Evolutionary conservation across 2,797 vertebrate species (phyloP), one percentile per base, ranked within the genome.

Genomic region (Acrossocheilus fasciatus): DNA sequence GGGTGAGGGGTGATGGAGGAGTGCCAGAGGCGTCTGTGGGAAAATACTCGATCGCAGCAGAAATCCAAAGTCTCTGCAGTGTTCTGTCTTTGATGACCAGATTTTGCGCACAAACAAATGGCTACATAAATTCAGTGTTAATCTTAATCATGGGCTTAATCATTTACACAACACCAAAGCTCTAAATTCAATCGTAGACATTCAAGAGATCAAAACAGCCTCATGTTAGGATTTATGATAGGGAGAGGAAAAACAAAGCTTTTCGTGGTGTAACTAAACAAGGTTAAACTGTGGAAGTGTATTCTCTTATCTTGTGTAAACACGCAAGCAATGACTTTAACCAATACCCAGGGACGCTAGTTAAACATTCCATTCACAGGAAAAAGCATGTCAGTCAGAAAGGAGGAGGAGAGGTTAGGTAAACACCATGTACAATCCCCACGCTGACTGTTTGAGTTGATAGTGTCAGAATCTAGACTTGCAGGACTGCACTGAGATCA

Each of bases 221-320:
- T 73, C 74, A 80, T 30, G 75, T 23, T n/a, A 45, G 87, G 82
- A 83, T 87, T 89, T 85, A 57, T 87, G 88, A 87, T 86, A 81
- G 84, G 75, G 64, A 83, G 75, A 85, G 85, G 79, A 85, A 87
- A 78, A 89, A 85, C 88, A 89, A 92, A 92, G 92, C 92, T 78
- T 93, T 94, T 93, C 9, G 89, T 91, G 92, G 90, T 93, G 88
- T 89, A 84, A 85, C 86, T 84, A 80, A 85, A 88, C 87, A 89
- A 89, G 91, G 88, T 91, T 89, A 90, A 84, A 89, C 89, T 82
- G 87, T 87, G 85, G 90, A 89, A 88, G 92, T 89, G 91, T 89
- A 87, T 92, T 93, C 91, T 92, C 92, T 95, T 94, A 93, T 95
- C 92, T 92, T 93, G 92, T 92, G 94, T 95, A 95, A 95, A 95